Evolutionary conservation across 2,888 invertebrate species (phyloP).

Genomic region (Lasioglossum villosulum): DNA sequence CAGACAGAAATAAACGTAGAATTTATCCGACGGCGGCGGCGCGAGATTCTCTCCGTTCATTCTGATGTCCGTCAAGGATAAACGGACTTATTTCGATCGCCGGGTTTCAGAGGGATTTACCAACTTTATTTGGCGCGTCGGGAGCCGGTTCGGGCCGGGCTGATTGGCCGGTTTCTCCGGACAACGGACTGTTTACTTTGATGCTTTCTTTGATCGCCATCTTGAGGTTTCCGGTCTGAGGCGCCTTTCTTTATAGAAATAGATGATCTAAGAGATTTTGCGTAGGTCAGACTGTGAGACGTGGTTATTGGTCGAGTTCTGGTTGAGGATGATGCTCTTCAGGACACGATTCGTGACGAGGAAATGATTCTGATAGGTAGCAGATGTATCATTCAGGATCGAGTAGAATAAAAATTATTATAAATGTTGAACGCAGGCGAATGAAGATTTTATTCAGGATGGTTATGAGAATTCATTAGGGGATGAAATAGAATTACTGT

Average conservation of each 20-base stretch:
- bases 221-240: not conserved
- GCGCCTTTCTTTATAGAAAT: not conserved
- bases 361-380: too few species aligned
- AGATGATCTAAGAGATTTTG: too few species aligned
- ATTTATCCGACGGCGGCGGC: constrained; percentile 15
- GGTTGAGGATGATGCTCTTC: too few species aligned
- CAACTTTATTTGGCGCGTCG: constrained; percentile 54
- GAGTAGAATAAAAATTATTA: too few species aligned
- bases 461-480: too few species aligned
- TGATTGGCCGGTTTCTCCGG: constrained; percentile 23
- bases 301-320: too few species aligned
- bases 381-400: too few species aligned
- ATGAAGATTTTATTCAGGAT: too few species aligned
- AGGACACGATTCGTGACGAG: too few species aligned
- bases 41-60: constrained; percentile 47
- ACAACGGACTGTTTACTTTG: constrained; percentile 25
- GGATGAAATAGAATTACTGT: too few species aligned
- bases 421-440: too few species aligned
- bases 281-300: too few species aligned
- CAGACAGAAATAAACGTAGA: constrained; percentile 47
- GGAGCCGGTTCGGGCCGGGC: constrained; percentile 9
- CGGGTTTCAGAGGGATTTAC: constrained; percentile 45
- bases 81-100: constrained; percentile 53
- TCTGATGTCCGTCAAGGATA: constrained; percentile 59
- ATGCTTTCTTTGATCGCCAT: not conserved